phyloP scores from a whole-genome alignment of 2,797 vertebrate species.

The Ataeniobius toweri region DNA sequence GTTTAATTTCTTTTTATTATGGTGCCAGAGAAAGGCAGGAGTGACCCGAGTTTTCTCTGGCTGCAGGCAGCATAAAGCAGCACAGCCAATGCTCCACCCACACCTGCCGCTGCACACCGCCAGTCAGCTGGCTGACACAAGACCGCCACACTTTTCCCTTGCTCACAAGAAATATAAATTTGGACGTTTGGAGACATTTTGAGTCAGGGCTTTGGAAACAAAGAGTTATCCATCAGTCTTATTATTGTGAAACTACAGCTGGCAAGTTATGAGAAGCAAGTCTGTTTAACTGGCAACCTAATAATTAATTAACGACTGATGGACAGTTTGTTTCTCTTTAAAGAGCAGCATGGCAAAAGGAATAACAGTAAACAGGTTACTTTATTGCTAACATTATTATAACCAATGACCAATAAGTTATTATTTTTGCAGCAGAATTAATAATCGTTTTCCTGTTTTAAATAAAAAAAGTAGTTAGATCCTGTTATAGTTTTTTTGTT shows the following conservation, averaged over 20 bases:
- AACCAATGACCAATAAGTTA: not conserved
- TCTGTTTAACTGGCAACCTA: no score
- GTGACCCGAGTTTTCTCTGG: not conserved
- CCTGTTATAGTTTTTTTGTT: not conserved
- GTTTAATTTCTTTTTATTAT: not conserved
- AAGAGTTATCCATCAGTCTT: not conserved
- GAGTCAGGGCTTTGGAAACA: not conserved
- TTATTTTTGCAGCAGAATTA: not conserved
- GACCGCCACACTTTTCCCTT: not conserved
- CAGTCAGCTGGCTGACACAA: not conserved
- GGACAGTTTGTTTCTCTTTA: no score
- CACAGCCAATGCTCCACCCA: not conserved
- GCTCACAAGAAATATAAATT: not conserved
- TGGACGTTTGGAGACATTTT: not conserved
- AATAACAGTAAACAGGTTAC: not conserved
- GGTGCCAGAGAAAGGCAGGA: not conserved
- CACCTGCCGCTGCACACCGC: not conserved
- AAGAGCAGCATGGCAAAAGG: no score
- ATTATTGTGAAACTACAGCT: not conserved
- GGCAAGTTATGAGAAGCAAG: not conserved
- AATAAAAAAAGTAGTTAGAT: not conserved
- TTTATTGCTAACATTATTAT: not conserved
- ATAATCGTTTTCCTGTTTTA: not conserved
- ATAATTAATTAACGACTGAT: no score
- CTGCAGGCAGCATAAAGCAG: not conserved